phyloP scores from a whole-genome alignment of 2,113 vertebrate genomes.

The Balaenoptera acutorostrata region DNA sequence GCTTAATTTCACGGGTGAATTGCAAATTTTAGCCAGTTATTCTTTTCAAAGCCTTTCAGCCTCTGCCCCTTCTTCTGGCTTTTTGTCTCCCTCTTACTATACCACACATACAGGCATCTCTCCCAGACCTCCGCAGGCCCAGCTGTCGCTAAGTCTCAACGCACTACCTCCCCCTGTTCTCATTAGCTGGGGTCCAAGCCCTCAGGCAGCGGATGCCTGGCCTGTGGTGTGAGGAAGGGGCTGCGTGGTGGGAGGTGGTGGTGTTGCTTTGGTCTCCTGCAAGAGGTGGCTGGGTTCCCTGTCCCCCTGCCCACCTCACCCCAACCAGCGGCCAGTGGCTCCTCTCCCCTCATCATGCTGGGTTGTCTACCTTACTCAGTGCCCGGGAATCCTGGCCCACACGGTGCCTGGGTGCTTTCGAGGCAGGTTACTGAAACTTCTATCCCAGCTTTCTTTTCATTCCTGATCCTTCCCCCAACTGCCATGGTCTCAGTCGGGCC shows the following conservation, averaged over 20 bases:
- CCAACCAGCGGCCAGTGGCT: neutral
- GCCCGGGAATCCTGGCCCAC: slow-evolving; percentile 45
- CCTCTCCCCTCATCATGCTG: neutral
- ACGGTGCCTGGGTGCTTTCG: slow-evolving; percentile 42
- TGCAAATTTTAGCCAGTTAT: neutral
- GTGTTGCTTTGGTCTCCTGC: neutral
- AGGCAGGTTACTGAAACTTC: slow-evolving; percentile 73
- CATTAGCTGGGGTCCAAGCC: neutral
- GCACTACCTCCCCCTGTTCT: neutral
- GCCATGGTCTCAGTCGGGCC: slow-evolving; percentile 30
- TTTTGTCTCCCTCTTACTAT: neutral
- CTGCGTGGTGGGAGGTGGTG: neutral
- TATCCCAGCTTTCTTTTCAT: slow-evolving; percentile 68
- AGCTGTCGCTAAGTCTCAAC: neutral
- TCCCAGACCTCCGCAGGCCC: neutral
- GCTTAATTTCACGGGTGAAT: neutral
- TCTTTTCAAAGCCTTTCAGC: neutral
- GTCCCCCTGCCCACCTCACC: neutral
- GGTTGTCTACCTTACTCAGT: slow-evolving; percentile 51
- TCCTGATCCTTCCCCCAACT: slow-evolving; percentile 7
- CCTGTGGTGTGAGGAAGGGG: neutral
- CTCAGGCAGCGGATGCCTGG: neutral
- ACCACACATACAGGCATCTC: neutral
- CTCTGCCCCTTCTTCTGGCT: neutral
- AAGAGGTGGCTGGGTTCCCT: neutral